Conservation (phyloP, 1,140 invertebrate genomes). For the Arion vulgaris region DNA sequence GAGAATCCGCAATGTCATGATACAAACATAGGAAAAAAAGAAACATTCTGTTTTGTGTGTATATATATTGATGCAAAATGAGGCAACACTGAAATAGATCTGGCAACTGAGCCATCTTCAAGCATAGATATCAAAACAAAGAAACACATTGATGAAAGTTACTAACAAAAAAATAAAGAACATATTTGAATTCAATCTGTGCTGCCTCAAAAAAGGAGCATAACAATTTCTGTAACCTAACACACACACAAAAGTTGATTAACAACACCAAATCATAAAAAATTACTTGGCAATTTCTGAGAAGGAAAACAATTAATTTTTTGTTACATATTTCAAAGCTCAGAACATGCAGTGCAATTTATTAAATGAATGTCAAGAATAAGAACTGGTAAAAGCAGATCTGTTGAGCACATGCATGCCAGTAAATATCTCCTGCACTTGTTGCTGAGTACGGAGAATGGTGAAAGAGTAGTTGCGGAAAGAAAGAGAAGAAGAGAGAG, state of each 20-base stretch:
- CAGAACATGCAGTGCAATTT: background rate
- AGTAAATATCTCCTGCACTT: no score
- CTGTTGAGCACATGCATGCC: background rate
- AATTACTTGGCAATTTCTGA: no score
- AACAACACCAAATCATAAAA: background rate
- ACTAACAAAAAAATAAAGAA: background rate
- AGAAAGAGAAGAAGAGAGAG: background rate
- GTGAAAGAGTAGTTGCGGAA: no score
- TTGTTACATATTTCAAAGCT: background rate
- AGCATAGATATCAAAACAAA: background rate
- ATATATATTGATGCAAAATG: no score
- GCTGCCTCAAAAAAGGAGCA: background rate
- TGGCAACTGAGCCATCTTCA: background rate
- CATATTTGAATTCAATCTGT: background rate
- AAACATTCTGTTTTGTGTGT: no score
- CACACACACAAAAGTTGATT: no score
- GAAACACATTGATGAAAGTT: no score
- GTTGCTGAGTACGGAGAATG: no score
- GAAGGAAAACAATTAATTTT: no score
- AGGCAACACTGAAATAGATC: no score
- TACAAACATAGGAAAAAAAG: no score
- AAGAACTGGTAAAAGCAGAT: background rate
- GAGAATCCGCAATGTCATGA: no score
- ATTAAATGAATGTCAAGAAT: background rate
- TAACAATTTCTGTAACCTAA: background rate